Conservation (phyloP, 2,113 vertebrate genomes). For the Stigmatopora argus region DNA sequence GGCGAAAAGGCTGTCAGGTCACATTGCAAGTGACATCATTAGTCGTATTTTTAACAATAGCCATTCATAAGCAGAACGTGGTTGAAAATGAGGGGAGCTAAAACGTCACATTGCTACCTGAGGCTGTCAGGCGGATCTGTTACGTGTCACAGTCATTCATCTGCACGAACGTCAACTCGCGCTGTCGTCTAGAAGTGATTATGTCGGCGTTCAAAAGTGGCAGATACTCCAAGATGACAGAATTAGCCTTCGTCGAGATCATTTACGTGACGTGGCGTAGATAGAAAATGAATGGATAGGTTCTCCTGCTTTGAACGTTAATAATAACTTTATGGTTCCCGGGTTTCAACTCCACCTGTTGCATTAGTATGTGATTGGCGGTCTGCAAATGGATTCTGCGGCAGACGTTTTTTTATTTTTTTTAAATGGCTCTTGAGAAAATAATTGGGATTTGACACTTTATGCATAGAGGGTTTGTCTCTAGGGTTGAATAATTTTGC, state of each 20-base stretch:
- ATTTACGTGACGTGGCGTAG: neutral
- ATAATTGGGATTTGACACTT: neutral
- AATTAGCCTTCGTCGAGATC: conserved; percentile 2
- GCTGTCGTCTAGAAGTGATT: conserved; percentile 47
- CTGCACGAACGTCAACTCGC: conserved; percentile 53
- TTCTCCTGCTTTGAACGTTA: no score
- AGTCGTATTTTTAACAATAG: conserved; percentile 21
- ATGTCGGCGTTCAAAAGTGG: conserved; percentile 51
- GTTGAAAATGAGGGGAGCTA: conserved; percentile 25
- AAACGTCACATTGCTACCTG: conserved; percentile 34
- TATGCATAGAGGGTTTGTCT: neutral
- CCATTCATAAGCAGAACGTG: conserved; percentile 14
- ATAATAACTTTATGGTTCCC: neutral
- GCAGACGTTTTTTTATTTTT: neutral
- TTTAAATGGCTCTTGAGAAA: neutral
- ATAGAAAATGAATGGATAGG: no score
- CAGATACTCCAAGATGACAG: conserved; percentile 12
- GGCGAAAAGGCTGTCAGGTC: conserved; percentile 37
- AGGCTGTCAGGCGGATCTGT: conserved; percentile 48
- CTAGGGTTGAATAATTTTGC: neutral
- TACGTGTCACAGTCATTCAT: conserved; percentile 42
- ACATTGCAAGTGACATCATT: conserved; percentile 9
- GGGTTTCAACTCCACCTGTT: neutral
- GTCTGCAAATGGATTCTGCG: neutral
- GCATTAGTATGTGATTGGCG: neutral